Percentiles rank a stretch among this genome's conserved stretches.
Evolutionary conservation across 2,888 invertebrate species (phyloP).

Genomic region (Tortricodes alternella): DNA sequence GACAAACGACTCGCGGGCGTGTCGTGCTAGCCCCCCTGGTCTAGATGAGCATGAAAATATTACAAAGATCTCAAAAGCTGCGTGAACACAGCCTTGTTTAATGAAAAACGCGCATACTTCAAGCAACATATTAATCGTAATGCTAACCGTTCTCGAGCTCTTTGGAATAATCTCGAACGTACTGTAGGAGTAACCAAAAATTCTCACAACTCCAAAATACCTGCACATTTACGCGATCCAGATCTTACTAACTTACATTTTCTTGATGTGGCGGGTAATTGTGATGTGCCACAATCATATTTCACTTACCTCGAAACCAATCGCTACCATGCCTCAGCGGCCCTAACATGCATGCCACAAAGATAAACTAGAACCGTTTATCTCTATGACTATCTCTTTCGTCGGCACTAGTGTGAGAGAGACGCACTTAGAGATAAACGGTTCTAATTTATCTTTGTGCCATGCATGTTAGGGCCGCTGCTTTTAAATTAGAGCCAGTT

Average conservation of each 20-base stretch:
- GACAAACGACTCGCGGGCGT: too few species aligned
- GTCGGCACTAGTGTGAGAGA: too few species aligned
- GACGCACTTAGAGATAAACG: too few species aligned
- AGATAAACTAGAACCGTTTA: too few species aligned
- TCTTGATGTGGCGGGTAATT: not conserved
- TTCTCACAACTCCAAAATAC: not conserved
- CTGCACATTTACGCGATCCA: constrained; percentile 8
- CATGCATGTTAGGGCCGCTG: too few species aligned
- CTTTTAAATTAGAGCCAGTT: constrained; percentile 13
- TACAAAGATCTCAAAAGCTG: constrained; percentile 6
- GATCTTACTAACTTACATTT: constrained; percentile 5
- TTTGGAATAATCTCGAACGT: constrained; percentile 6
- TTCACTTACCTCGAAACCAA: not conserved
- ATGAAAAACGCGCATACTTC: constrained; percentile 8
- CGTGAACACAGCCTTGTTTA: not conserved
- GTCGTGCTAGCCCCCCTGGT: too few species aligned
- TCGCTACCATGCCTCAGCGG: not conserved
- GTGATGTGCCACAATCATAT: not conserved
- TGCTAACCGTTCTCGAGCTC: not conserved
- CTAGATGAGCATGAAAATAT: not conserved
- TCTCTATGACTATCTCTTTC: too few species aligned
- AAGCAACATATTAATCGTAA: constrained; percentile 7
- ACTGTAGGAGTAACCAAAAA: not conserved
- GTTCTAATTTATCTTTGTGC: too few species aligned
- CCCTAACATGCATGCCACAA: too few species aligned